These are phyloP conservation scores for Archips crataeganus DNA, from an alignment of 2,888 invertebrate species.

Conservation along the genomic window DNA sequence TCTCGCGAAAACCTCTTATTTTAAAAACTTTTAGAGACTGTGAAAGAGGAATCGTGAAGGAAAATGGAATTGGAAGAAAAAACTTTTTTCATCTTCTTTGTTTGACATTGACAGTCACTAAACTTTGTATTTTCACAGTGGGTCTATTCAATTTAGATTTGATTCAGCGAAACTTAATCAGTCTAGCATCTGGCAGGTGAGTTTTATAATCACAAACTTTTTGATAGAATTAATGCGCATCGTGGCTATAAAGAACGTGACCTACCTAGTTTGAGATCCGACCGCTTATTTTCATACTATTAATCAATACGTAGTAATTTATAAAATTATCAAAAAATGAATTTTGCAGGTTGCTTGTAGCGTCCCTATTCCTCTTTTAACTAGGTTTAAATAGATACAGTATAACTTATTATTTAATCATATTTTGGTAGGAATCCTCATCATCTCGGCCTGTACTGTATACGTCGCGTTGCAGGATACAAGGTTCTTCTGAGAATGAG, in stretches of 20 bases:
- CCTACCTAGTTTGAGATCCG: neutral
- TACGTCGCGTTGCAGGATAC: too few species aligned
- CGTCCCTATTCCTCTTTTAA: neutral
- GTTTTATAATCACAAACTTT: constrained; percentile 60
- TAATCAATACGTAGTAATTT: too few species aligned
- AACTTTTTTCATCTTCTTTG: constrained; percentile 86
- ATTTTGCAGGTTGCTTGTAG: neutral
- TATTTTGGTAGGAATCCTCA: too few species aligned
- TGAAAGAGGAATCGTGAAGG: constrained; percentile 82
- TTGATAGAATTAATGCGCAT: constrained; percentile 22
- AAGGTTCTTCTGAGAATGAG: too few species aligned
- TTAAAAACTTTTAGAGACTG: constrained; percentile 84
- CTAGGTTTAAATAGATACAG: neutral
- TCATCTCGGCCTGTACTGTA: too few species aligned
- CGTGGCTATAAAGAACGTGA: constrained; percentile 15
- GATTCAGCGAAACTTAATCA: constrained; percentile 62
- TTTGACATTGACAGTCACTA: constrained; percentile 85
- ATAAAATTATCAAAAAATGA: too few species aligned
- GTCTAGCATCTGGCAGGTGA: constrained; percentile 75
- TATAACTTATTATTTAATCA: too few species aligned
- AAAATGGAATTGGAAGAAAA: constrained; percentile 82
- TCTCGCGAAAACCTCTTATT: constrained; percentile 84
- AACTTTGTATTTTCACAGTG: constrained; percentile 82
- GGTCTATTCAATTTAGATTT: constrained; percentile 83
- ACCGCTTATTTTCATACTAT: neutral